Conservation (phyloP, 2,797 vertebrate species). For the Sebastes diaconus region DNA sequence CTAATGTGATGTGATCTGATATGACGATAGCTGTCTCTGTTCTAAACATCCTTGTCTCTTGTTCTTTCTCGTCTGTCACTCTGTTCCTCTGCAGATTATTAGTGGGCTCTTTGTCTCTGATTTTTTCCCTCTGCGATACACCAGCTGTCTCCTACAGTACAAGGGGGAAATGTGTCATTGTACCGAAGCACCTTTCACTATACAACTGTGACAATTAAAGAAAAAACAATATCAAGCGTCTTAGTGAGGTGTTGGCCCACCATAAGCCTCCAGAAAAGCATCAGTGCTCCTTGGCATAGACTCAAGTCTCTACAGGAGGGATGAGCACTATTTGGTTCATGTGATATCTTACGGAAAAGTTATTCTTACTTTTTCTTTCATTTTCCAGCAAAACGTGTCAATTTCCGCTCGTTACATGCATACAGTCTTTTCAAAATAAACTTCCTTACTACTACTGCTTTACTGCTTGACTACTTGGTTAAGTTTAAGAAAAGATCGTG, state of each 20-base stretch:
- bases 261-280: background rate
- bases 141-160: background rate
- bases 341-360: background rate
- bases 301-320: background rate
- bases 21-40: constrained; percentile 2
- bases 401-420: too few relatives aligned
- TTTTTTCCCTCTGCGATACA: background rate
- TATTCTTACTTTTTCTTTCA: too few relatives aligned
- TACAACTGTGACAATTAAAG: background rate
- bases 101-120: background rate
- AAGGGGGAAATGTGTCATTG: background rate
- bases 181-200: background rate
- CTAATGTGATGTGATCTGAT: constrained; percentile 24
- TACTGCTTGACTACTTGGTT: too few relatives aligned
- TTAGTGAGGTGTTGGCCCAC: background rate
- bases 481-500: too few relatives aligned
- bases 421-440: too few relatives aligned
- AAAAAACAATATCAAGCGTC: background rate
- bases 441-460: too few relatives aligned
- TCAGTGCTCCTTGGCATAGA: background rate
- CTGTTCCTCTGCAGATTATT: background rate
- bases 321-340: background rate
- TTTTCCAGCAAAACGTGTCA: too few relatives aligned
- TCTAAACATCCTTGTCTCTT: constrained; percentile 10
- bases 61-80: background rate